phyloP scores from a whole-genome alignment of 2,888 invertebrate species.

The Acheta domesticus region DNA sequence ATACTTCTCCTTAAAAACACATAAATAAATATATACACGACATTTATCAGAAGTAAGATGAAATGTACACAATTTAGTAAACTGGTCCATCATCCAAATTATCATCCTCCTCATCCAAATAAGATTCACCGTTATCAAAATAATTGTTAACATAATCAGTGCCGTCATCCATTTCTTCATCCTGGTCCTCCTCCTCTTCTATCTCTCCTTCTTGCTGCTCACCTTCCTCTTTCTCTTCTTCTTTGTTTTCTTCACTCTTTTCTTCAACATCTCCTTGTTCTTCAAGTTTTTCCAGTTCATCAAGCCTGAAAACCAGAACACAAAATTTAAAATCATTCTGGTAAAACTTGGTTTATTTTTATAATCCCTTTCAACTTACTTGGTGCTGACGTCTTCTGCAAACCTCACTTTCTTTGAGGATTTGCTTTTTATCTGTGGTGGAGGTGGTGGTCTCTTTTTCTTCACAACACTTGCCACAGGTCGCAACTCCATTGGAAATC shows the following conservation, averaged over 20 bases:
- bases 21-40: neutral
- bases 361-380: neutral
- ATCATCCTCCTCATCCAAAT: constrained; percentile 78
- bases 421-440: too few relatives aligned
- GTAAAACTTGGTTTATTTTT: neutral
- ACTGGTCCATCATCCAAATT: constrained; percentile 80
- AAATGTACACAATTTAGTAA: constrained; percentile 52
- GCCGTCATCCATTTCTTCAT: constrained; percentile 84
- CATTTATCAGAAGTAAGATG: neutral
- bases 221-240: constrained; percentile 55
- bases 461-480: constrained; percentile 32
- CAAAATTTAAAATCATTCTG: too few relatives aligned
- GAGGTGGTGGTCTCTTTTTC: neutral
- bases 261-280: constrained; percentile 48
- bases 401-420: neutral
- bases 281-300: constrained; percentile 64
- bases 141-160: constrained; percentile 85
- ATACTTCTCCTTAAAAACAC: neutral
- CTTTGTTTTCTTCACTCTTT: constrained; percentile 50
- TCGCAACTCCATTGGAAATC: constrained; percentile 41
- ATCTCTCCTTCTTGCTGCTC: constrained; percentile 59
- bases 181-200: constrained; percentile 53
- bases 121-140: constrained; percentile 83
- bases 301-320: constrained; percentile 47
- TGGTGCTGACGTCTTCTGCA: neutral